Evolutionary conservation across 2,113 vertebrate species (phyloP).

Genomic region (Neodon shergylaensis): DNA sequence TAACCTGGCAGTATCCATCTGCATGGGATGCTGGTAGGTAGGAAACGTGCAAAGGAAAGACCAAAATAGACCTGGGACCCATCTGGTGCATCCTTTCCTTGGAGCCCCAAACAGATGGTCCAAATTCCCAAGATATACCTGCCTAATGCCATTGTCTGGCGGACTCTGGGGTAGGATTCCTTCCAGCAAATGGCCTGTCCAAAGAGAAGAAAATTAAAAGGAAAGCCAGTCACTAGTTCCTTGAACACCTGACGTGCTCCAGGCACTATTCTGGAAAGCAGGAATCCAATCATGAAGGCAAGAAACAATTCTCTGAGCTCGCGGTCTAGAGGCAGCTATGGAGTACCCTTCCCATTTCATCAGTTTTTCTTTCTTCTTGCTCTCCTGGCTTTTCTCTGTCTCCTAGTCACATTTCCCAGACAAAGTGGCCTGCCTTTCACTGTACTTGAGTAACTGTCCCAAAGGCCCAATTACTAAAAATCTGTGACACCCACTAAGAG

Average conservation of each 20-base stretch:
- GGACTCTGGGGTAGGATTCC: conserved; percentile 24
- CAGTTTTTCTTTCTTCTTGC: not conserved
- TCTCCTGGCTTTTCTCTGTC: not conserved
- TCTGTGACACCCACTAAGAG: not conserved
- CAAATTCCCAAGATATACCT: conserved; percentile 76
- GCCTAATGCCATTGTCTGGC: conserved; percentile 28
- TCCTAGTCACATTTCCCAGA: not conserved
- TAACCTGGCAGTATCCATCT: conserved; percentile 79
- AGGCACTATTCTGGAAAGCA: not conserved
- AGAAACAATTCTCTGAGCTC: not conserved
- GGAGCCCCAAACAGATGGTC: conserved; percentile 73
- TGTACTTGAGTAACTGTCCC: not conserved
- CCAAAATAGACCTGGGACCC: conserved; percentile 75
- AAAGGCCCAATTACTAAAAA: not conserved
- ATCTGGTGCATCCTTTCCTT: conserved; percentile 68
- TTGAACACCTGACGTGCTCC: not conserved
- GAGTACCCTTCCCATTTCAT: not conserved
- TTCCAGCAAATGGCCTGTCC: conserved; percentile 58
- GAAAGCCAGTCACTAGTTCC: not conserved
- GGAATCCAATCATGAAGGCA: not conserved
- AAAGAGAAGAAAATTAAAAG: not conserved
- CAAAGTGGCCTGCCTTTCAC: no score
- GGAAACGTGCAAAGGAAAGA: conserved; percentile 73
- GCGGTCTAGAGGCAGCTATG: not conserved
- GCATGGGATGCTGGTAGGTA: conserved; percentile 78